Evolutionary conservation across 2,888 invertebrate genomes (phyloP), one percentile per base, ranked within the genome.

Genomic region (Ganaspis brasiliensis): DNA sequence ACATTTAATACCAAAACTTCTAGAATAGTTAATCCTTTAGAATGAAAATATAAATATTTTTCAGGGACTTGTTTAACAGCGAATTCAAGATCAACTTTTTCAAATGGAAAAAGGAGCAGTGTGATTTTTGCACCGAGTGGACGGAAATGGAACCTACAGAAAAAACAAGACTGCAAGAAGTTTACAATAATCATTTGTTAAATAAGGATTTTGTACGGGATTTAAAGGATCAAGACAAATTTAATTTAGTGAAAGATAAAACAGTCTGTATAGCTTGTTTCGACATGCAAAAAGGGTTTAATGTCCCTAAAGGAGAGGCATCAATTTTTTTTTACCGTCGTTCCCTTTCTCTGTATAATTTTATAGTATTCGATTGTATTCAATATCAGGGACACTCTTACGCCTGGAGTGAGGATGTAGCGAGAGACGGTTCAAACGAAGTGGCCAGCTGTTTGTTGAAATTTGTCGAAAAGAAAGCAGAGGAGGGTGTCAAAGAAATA

Each of bases 231-330:
- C 12, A 57, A 12, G 57, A 57, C 8, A 57, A 57, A 16, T 21
- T 21, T 57, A 45, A 35, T 40, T 40, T 21, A 16, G n/a, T 21
- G 14, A 31, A 55, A 26, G 56, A 72, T 55, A 10, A 45, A 9
- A 35, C 35, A 55, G 35, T 56, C 55, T 72, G 71, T 24, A 52
- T 49, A 24, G 52, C 71, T 16, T 71, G 71, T 16, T 71, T 52
- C 52, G 52, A 71, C 31, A 49, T 71, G 26, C 56, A 72, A 19
- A 72, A 72, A 55, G 72, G 52, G 5, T 16, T 72, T 14, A 35
- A 72, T 72, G 31, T 31, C 6, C 56, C 72, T 56, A 72, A 72
- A 72, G 72, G 72, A 56, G 72, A 72, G 49, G 24, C 70, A 40
- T 70, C 45, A 10, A 56, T 26, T 19, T 71, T 49, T 71, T 71